These are phyloP conservation scores for Anthoscopus minutus DNA, from an alignment of 2,113 vertebrate genomes.

Conservation along the genomic window DNA sequence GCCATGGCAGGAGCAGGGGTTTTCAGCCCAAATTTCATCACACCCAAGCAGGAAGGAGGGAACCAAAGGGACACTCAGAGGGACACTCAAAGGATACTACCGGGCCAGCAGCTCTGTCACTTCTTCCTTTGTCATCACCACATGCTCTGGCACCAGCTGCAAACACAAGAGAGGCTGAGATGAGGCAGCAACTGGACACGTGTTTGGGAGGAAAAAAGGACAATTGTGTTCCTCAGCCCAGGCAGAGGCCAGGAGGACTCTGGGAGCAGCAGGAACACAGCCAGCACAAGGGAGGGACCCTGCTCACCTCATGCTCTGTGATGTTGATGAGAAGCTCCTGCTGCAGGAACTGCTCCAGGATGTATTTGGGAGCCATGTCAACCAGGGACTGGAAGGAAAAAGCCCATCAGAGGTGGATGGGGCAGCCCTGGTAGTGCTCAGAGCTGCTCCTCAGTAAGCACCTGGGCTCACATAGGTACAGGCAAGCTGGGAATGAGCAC, in stretches of 20 bases:
- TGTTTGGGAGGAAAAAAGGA: neutral
- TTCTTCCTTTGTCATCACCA: conserved; percentile 98
- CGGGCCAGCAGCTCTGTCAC: conserved; percentile 87
- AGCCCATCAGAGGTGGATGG: neutral
- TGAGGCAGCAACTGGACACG: rapidly evolving
- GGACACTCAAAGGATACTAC: conserved; percentile 86
- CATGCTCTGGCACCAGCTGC: conserved; percentile 95
- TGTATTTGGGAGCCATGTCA: conserved; percentile 98
- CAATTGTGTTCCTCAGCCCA: rapidly evolving
- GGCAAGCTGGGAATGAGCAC: rapidly evolving
- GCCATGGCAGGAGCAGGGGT: rapidly evolving
- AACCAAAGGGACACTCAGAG: neutral
- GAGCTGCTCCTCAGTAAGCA: rapidly evolving
- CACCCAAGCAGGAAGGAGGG: neutral
- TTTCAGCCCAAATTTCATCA: rapidly evolving
- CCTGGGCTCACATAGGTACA: neutral
- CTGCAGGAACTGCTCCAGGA: conserved; percentile 95
- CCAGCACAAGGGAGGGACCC: neutral
- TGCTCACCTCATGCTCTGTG: conserved; percentile 90
- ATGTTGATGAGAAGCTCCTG: conserved; percentile 98
- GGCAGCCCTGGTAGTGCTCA: neutral
- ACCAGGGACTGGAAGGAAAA: conserved; percentile 82
- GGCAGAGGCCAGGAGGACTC: neutral
- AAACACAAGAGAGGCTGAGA: neutral
- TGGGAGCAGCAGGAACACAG: neutral